A percentile compares a stretch with the other conserved stretches of the same genome.
phyloP scores from a whole-genome alignment of 2,113 vertebrate genomes.

The Malurus cyaneus region DNA sequence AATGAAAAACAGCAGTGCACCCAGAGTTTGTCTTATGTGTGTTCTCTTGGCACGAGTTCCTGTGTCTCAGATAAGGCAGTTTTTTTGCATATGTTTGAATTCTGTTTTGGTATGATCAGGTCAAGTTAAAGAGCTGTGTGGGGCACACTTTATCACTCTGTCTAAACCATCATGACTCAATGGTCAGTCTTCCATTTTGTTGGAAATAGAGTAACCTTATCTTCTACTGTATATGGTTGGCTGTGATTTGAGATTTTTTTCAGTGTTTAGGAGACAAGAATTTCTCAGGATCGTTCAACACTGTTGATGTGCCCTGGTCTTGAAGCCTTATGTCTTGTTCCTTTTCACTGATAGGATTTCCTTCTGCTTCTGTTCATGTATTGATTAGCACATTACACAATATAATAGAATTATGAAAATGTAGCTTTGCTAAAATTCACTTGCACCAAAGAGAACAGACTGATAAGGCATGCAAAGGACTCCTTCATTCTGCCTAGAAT shows the following conservation, averaged over 20 bases:
- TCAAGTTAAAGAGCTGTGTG: not conserved
- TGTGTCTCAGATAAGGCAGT: not conserved
- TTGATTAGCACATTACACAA: not conserved
- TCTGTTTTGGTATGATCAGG: not conserved
- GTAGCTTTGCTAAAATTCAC: not conserved
- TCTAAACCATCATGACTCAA: not conserved
- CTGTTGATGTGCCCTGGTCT: not conserved
- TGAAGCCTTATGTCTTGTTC: not conserved
- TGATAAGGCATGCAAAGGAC: not conserved
- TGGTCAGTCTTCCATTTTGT: not conserved
- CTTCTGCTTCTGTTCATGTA: not conserved
- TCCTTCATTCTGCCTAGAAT: not conserved
- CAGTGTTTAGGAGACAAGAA: not conserved
- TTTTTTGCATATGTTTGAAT: not conserved
- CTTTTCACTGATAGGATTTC: not conserved
- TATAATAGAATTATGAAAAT: not conserved
- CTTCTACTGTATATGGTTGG: not conserved
- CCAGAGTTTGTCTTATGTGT: not conserved
- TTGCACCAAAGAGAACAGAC: fast-evolving
- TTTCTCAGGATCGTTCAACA: not conserved
- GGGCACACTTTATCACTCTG: not conserved
- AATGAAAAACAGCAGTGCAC: not conserved
- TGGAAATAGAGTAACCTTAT: not conserved
- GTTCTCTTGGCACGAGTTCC: not conserved
- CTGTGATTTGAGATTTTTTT: not conserved